A percentile compares a stretch with the other conserved stretches of the same genome.
Conservation (phyloP, 30 jellyfish, hydroid and myxozoan genomes). For the Chironex yamaguchii region DNA sequence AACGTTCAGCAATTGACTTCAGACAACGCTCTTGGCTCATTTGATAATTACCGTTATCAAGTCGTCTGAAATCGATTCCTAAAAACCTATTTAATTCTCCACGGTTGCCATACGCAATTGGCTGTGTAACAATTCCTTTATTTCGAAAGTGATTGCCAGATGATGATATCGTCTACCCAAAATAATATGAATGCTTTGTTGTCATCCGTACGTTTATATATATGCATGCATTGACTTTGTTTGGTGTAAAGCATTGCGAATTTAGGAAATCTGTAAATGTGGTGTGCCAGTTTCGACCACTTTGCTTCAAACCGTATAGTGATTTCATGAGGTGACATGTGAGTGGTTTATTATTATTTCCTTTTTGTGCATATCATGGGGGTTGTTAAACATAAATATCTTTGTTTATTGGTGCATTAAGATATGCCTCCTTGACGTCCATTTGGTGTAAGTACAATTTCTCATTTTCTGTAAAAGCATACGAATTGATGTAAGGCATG, state of each 20-base stretch:
- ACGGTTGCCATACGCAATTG: conserved; percentile 5
- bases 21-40: conserved; percentile 28
- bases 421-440: conserved; percentile 54
- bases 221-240: background rate
- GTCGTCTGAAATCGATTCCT: conserved; percentile 6
- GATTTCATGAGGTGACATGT: conserved; percentile 20
- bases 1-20: too few relatives aligned
- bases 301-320: conserved; percentile 9
- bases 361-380: background rate
- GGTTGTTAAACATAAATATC: conserved; percentile 32
- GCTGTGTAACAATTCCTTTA: background rate
- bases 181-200: background rate
- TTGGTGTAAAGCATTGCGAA: conserved; percentile 8
- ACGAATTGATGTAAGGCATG: conserved; percentile 22
- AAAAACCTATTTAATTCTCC: background rate
- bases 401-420: conserved; percentile 39
- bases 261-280: conserved; percentile 17
- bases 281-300: conserved; percentile 25
- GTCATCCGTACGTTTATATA: background rate
- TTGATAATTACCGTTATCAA: conserved; percentile 5
- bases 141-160: background rate
- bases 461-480: conserved; percentile 17
- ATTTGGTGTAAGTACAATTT: conserved; percentile 7
- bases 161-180: conserved; percentile 2
- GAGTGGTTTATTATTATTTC: background rate